Base-by-base conservation (phyloP, 2,797 vertebrate genomes). In the Leuciscus waleckii region DNA sequence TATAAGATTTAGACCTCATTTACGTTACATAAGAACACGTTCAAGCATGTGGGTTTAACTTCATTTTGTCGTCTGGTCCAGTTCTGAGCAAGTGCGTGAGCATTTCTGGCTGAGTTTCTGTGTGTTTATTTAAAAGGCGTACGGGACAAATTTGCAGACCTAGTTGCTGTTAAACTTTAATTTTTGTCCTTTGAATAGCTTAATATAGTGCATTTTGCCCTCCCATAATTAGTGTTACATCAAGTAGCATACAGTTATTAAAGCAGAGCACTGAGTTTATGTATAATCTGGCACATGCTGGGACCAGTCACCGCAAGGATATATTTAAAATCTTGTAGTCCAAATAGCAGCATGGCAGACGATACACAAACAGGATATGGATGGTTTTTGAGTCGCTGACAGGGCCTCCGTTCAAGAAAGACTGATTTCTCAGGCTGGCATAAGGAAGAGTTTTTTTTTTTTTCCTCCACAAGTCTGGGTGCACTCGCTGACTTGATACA, bases 81-180 rank as follows among this genome's bases (percentile, higher is more conserved):
- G 37, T 79, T 81, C 43, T 23, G 75, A 86, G 85, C 85, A 71
- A 71, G 78, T 73, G 88, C 76, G 71, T 69, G 67, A 70, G 74
- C 79, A 56, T 82, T 63, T 91, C 85, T 89, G 87, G 68, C 81
- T 70, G 75, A 75, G 51, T 85, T 68, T 85, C 26, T 63, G 58
- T 23, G 11, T 87, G 85, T 89, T 89, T 90, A 86, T 89, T 89
- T 80, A 82, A 87, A 88, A 81, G 85, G 81, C 21, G 14, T 69
- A 83, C 14, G 58, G 43, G 81, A 88, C 82, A 90, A 88, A 89
- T 89, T 88, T 89, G 85, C 85, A 89, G 87, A 87, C 78, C 35
- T 65, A 86, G 82, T 88, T 79, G 77, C 68, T 75, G 61, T 63
- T 63, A 78, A 63, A 56, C 69, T 41, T 84, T 16, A 10, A 41